These are phyloP conservation scores for Solenopsis fugax DNA, from an alignment of 1,140 invertebrate genomes.

Conservation along the genomic window DNA sequence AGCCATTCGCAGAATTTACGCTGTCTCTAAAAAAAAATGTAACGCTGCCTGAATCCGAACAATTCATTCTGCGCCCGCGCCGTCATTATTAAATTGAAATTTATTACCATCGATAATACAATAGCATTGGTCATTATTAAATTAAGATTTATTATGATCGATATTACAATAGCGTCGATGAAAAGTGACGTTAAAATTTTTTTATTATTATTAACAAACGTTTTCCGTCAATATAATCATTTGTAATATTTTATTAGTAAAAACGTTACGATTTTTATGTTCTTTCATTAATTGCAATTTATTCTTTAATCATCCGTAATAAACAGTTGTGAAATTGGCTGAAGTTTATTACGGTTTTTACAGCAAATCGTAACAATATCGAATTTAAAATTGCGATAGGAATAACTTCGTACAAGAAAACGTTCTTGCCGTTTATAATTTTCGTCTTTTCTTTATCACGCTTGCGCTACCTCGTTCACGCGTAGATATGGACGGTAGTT, in stretches of 20 bases:
- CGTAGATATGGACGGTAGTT: slow-evolving; percentile 27
- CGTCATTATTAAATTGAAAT: slow-evolving; percentile 16
- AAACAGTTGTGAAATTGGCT: background rate
- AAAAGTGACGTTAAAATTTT: background rate
- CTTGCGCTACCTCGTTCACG: background rate
- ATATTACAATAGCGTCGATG: background rate
- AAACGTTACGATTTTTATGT: background rate
- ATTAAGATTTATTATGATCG: background rate
- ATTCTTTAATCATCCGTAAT: background rate
- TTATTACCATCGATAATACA: background rate
- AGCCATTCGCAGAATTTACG: slow-evolving; percentile 32
- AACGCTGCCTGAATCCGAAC: background rate
- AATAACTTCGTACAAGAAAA: background rate
- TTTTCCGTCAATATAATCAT: background rate
- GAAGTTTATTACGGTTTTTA: background rate
- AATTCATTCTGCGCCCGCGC: background rate
- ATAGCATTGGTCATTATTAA: background rate
- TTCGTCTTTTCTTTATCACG: background rate
- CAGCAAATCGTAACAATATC: background rate
- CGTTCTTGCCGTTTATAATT: slow-evolving; percentile 34
- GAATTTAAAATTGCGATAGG: background rate
- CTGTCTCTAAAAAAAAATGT: background rate
- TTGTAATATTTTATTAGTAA: background rate
- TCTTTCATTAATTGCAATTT: background rate
- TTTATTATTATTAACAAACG: background rate